phyloP scores from a whole-genome alignment of 2,888 invertebrate genomes.

The Clusia tigrina region DNA sequence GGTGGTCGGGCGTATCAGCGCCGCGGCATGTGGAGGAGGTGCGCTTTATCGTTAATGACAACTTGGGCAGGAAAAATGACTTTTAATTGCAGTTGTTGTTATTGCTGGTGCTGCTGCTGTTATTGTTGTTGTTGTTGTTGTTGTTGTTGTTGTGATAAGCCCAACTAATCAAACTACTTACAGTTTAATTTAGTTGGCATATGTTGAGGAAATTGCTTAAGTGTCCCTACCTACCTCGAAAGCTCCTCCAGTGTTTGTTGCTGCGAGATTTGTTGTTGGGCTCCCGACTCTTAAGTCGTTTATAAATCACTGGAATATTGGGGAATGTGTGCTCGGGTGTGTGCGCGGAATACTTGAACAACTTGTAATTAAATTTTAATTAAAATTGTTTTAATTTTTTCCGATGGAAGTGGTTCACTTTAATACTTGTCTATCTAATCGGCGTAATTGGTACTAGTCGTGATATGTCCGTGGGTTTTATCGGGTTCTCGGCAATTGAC shows the following conservation, averaged over 20 bases:
- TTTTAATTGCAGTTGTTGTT: constrained; percentile 47
- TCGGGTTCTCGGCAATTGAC: no score
- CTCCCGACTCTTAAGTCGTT: background rate
- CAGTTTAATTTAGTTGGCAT: constrained; percentile 44
- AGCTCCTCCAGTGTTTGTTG: no score
- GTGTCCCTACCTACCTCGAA: background rate
- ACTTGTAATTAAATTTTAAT: constrained; percentile 53
- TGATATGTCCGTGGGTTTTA: no score
- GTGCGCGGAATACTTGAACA: constrained; percentile 24
- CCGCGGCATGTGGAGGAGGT: background rate
- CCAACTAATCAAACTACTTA: constrained; percentile 56
- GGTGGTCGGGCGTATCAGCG: background rate
- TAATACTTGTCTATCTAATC: no score
- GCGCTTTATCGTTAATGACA: constrained; percentile 51
- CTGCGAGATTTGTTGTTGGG: constrained; percentile 2
- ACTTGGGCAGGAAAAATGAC: constrained; percentile 52
- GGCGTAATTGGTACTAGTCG: no score
- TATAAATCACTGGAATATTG: background rate
- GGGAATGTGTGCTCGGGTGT: background rate
- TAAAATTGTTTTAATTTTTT: constrained; percentile 32
- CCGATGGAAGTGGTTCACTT: no score
- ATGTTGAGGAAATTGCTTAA: background rate
- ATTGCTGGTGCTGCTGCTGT: constrained; percentile 25
- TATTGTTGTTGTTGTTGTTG: constrained; percentile 23
- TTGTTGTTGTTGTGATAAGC: constrained; percentile 44